Percentiles rank a stretch among this genome's conserved stretches.
Evolutionary conservation across 1,140 invertebrate species (phyloP).

Genomic region (Dreissena rostriformis): DNA sequence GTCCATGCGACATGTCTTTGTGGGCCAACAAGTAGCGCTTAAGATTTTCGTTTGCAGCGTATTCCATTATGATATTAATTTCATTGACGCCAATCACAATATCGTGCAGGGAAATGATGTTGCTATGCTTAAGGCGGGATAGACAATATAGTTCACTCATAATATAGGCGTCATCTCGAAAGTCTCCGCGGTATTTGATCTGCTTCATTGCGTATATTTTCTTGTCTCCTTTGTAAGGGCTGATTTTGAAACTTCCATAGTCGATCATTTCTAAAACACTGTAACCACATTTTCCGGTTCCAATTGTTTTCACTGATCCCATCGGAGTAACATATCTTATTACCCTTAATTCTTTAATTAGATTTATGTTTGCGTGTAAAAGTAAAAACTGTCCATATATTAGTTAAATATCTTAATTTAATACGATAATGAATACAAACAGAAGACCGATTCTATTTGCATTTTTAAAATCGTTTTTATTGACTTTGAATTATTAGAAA

Average conservation of each 20-base stretch:
- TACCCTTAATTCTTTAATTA: too few species aligned
- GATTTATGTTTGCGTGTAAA: too few species aligned
- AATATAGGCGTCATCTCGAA: conserved; percentile 61
- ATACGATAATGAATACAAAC: too few species aligned
- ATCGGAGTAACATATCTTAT: too few species aligned
- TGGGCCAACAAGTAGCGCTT: conserved; percentile 50
- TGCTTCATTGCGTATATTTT: conserved; percentile 63
- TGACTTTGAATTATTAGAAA: too few species aligned
- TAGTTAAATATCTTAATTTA: too few species aligned
- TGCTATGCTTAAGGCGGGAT: conserved; percentile 51
- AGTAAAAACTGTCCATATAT: too few species aligned
- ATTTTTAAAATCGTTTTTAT: too few species aligned
- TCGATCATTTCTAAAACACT: conserved; percentile 56
- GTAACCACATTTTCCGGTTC: too few species aligned
- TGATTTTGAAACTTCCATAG: conserved; percentile 65
- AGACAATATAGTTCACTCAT: conserved; percentile 64
- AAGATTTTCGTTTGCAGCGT: conserved; percentile 63
- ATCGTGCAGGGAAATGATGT: conserved; percentile 61
- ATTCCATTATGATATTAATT: conserved; percentile 68
- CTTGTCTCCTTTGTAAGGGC: background rate
- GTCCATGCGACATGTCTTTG: conserved; percentile 19
- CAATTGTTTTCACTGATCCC: too few species aligned
- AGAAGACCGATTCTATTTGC: too few species aligned
- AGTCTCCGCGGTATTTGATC: conserved; percentile 49
- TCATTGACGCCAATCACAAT: conserved; percentile 33